These are phyloP conservation scores for Microplitis mediator DNA, from an alignment of 1,140 invertebrate species.

Conservation along the genomic window DNA sequence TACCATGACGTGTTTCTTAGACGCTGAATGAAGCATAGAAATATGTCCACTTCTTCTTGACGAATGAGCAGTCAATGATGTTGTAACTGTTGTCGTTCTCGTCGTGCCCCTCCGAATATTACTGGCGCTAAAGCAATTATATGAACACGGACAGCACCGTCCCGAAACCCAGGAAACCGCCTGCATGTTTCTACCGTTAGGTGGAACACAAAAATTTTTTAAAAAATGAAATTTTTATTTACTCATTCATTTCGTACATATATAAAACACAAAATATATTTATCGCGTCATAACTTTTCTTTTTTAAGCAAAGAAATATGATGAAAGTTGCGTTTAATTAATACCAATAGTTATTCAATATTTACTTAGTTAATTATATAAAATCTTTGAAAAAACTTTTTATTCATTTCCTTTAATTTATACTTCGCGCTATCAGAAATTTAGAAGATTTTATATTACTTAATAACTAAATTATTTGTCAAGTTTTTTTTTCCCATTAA, in stretches of 20 bases:
- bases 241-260: neutral
- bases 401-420: no score
- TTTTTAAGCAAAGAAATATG: neutral
- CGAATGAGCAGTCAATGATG: constrained; percentile 53
- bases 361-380: no score
- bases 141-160: constrained; percentile 52
- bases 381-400: no score
- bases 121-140: constrained; percentile 52
- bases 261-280: neutral
- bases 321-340: no score
- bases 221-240: neutral
- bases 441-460: no score
- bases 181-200: constrained; percentile 51
- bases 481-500: no score
- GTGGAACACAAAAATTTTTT: constrained; percentile 18
- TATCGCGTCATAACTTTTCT: no score
- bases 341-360: no score
- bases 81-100: constrained; percentile 56
- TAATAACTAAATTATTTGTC: no score
- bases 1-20: constrained; percentile 56
- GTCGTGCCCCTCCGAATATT: constrained; percentile 45
- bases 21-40: constrained; percentile 46
- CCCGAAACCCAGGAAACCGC: constrained; percentile 55
- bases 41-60: constrained; percentile 53
- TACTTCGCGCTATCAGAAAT: no score